Percentiles rank a stretch among this genome's conserved stretches.
Conservation (phyloP, 30 jellyfish, hydroid and myxozoan species). For the Hydractinia echinata region DNA sequence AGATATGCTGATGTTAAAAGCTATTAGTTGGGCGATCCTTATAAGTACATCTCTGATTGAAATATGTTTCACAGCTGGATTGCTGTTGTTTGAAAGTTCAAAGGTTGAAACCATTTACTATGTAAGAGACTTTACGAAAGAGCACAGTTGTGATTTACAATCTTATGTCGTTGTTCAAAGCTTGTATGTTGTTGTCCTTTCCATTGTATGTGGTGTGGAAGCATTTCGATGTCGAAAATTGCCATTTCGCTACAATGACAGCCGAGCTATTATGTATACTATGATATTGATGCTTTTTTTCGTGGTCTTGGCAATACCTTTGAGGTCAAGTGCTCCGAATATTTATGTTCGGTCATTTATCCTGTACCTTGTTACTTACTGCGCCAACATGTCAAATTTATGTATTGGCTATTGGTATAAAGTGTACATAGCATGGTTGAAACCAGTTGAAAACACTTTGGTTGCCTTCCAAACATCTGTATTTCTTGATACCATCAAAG, state of each 20-base stretch:
- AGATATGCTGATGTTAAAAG: not conserved
- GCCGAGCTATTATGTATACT: not conserved
- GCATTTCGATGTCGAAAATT: constrained; percentile 19
- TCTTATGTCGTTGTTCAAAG: not conserved
- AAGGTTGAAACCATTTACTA: not conserved
- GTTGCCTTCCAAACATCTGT: constrained; percentile 4
- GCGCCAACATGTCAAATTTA: not conserved
- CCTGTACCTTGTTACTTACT: not conserved
- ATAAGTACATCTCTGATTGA: not conserved
- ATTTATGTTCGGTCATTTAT: not conserved
- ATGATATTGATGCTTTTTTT: not conserved
- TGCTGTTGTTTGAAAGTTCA: not conserved
- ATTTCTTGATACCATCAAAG: not conserved
- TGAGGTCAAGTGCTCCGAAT: constrained; percentile 1
- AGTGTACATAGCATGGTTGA: not conserved
- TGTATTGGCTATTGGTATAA: not conserved
- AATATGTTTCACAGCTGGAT: not conserved
- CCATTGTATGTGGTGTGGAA: not conserved
- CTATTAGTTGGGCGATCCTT: not conserved
- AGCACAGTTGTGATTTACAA: not conserved
- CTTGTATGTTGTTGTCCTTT: not conserved
- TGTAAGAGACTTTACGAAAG: not conserved
- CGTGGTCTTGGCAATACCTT: not conserved
- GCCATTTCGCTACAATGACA: not conserved
- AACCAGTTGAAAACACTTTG: not conserved